phyloP scores from a whole-genome alignment of 2,888 invertebrate species.

The Orchesella flavescens region DNA sequence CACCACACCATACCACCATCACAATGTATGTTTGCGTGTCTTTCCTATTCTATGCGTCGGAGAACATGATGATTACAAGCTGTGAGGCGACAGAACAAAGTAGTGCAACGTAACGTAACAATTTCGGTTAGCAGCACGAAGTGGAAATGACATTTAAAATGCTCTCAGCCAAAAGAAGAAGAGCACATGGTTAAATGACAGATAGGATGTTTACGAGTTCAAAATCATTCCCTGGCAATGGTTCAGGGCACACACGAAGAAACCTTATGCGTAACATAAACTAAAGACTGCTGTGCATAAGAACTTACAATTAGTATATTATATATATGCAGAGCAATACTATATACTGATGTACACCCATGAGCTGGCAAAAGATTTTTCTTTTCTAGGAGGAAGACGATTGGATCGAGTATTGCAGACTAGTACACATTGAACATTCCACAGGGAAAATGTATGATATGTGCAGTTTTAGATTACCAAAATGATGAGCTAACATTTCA shows the following conservation, averaged over 20 bases:
- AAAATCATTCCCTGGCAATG: conserved; percentile 45
- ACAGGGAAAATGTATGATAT: conserved; percentile 5
- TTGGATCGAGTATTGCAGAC: too few relatives aligned
- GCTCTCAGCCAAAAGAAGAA: conserved; percentile 33
- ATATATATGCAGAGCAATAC: too few relatives aligned
- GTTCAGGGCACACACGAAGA: conserved; percentile 39
- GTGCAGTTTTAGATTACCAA: conserved; percentile 35
- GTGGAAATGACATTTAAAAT: conserved; percentile 60
- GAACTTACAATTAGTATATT: too few relatives aligned
- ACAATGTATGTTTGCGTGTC: too few relatives aligned
- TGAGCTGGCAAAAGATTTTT: conserved; percentile 8
- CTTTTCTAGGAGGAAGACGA: background rate
- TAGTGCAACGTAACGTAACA: too few relatives aligned
- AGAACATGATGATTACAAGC: conserved; percentile 36
- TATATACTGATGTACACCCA: background rate
- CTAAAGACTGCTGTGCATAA: background rate
- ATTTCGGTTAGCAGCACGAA: conserved; percentile 1
- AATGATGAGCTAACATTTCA: conserved; percentile 56
- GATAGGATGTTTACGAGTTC: conserved; percentile 33
- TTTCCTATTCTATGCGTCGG: conserved; percentile 13
- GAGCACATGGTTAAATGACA: conserved; percentile 51
- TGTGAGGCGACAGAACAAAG: too few relatives aligned
- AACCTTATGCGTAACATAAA: conserved; percentile 26
- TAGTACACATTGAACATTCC: conserved; percentile 19
- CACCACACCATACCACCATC: too few relatives aligned